Evolutionary conservation across 2,888 invertebrate genomes (phyloP), one percentile per base, ranked within the genome.

Genomic region (Apoda limacodes): DNA sequence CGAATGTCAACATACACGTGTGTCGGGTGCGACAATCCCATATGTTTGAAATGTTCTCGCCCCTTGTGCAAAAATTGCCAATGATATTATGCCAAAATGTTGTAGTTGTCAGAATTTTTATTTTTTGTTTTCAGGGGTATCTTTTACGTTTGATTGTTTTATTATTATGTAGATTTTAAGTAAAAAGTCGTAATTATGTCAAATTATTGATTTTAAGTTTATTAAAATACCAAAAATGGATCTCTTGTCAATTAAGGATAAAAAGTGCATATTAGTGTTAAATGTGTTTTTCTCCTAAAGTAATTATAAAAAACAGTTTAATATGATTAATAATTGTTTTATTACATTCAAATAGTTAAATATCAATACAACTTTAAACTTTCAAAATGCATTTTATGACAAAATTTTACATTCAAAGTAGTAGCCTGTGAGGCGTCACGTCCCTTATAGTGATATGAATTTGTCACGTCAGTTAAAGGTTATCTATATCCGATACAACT

Each of bases 1-100:
- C 5, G 17, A 17, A 17, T 17, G 17, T 6, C 7, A 5, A 17
- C 17, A 5, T 17, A 17, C 7, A 7, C 7, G 5, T 17, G 17
- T 17, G 17, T 17, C 5, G 17, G 7, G 17, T 17, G 17, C 17
- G 7, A 6, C 7, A 17, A 17, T 5, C 17, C 17, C 7, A 7
- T 17, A 7, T 6, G 17, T 7, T 7, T 17, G 17, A 5, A 17
- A 17, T 17, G 17, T n/a, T n/a, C n/a, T n/a, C n/a, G n/a, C n/a
- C n/a, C n/a, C n/a, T 32, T 37, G 31, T 40, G 35, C 28, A 37
- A 37, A 40, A 37, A 35, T 35, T 37, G 34, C 31, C 30, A 38
- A 30, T 38, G 26, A 39, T 30, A n/a, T 39, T 35, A 35, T 33
- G 39, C 39, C 30, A 31, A 39, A 39, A 25, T n/a, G 25, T 28